Conservation (phyloP, 2,113 vertebrate species). For the Poecile atricapillus region DNA sequence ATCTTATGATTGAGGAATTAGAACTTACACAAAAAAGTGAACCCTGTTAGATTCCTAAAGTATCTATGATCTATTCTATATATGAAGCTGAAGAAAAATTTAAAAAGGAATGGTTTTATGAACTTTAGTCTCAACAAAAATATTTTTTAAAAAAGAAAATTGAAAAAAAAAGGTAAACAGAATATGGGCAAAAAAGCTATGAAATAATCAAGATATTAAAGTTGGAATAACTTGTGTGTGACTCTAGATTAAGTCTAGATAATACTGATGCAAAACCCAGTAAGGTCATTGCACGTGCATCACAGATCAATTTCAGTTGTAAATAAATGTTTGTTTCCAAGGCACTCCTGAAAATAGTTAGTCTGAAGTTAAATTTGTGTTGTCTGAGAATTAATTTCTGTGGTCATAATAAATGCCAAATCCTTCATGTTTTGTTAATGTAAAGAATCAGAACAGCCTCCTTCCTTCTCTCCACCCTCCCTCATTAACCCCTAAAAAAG, state of each 20-base stretch:
- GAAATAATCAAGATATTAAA: not conserved
- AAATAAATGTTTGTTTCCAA: not conserved
- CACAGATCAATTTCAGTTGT: not conserved
- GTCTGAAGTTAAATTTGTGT: not conserved
- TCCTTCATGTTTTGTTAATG: not conserved
- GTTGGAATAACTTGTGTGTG: not conserved
- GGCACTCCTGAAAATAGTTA: not conserved
- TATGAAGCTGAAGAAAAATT: not conserved
- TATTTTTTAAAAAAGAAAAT: not conserved
- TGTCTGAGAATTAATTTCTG: not conserved
- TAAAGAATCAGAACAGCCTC: not conserved
- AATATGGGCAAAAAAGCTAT: not conserved
- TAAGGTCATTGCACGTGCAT: not conserved
- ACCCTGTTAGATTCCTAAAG: not conserved
- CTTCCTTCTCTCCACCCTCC: fast-evolving
- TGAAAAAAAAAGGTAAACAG: fast-evolving
- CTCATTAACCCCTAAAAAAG: not conserved
- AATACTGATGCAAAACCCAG: not conserved
- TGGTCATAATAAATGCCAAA: not conserved
- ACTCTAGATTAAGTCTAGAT: not conserved
- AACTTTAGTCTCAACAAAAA: not conserved
- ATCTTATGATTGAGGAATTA: not conserved
- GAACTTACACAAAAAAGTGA: not conserved
- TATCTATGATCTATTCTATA: not conserved
- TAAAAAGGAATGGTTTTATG: not conserved